Evolutionary conservation across 2,888 invertebrate species (phyloP).

Genomic region (Amphipoea lucens): DNA sequence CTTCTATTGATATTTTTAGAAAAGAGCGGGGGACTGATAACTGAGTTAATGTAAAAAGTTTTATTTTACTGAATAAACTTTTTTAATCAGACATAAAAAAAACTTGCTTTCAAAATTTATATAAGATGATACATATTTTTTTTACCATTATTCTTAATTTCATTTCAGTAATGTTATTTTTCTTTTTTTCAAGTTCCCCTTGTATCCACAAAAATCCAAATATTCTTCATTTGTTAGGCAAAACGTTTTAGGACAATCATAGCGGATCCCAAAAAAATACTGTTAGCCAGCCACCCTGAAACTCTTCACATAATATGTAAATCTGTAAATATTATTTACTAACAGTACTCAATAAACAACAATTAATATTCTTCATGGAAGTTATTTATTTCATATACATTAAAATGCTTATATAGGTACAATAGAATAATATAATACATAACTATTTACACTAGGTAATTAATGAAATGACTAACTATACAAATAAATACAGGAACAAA

Average conservation of each 20-base stretch:
- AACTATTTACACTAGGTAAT: background rate
- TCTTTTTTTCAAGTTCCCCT: background rate
- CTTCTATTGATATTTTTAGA: background rate
- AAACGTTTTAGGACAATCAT: background rate
- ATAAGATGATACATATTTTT: background rate
- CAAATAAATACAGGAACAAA: no score
- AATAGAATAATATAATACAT: background rate
- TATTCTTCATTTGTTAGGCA: background rate
- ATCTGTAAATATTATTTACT: slow-evolving; percentile 3
- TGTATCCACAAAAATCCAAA: no score
- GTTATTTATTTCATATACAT: background rate
- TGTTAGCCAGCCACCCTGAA: slow-evolving; percentile 35
- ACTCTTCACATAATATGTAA: slow-evolving; percentile 11
- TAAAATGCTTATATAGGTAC: background rate
- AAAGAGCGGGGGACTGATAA: background rate
- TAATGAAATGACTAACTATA: background rate
- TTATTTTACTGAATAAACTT: background rate
- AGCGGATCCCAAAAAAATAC: slow-evolving; percentile 26
- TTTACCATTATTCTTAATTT: background rate
- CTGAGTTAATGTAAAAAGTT: background rate
- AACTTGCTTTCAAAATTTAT: no score
- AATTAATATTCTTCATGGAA: background rate
- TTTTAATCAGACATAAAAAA: background rate
- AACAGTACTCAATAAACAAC: slow-evolving; percentile 7
- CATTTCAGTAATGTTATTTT: background rate